Evolutionary conservation across 1,140 invertebrate genomes (phyloP).

Genomic region (Diuraphis noxia): DNA sequence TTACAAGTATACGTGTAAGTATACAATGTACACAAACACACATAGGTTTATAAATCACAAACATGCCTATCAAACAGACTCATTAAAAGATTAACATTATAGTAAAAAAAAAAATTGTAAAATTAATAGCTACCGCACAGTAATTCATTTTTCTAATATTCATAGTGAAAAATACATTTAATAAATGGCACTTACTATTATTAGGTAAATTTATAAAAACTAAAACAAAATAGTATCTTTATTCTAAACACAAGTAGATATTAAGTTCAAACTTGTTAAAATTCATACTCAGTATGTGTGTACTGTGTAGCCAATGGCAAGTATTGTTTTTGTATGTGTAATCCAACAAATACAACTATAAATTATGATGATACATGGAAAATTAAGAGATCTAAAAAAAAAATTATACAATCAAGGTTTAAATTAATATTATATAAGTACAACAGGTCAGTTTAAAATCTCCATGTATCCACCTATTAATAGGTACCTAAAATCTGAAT

Average conservation of each 20-base stretch:
- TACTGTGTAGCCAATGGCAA: constrained; percentile 14
- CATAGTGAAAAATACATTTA: neutral
- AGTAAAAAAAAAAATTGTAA: constrained; percentile 1
- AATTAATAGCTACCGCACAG: neutral
- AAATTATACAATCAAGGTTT: neutral
- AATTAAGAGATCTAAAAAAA: constrained; percentile 48
- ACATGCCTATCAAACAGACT: neutral
- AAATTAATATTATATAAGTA: constrained; percentile 43
- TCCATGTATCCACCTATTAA: neutral
- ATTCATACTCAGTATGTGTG: neutral
- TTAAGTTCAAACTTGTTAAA: neutral
- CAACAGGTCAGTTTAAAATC: constrained; percentile 37
- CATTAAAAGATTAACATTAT: neutral
- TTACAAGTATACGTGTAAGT: neutral
- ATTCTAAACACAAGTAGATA: no score
- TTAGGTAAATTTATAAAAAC: neutral
- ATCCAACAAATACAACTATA: neutral
- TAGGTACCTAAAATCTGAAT: neutral
- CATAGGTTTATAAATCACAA: neutral
- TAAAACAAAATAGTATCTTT: constrained; percentile 20
- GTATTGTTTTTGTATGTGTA: constrained; percentile 14
- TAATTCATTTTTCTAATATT: neutral
- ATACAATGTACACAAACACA: neutral
- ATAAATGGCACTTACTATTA: constrained; percentile 37
- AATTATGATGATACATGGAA: constrained; percentile 22